Evolutionary conservation across 2,888 invertebrate genomes (phyloP), one percentile per base, ranked within the genome.

Genomic region (Cerastis leucographa): DNA sequence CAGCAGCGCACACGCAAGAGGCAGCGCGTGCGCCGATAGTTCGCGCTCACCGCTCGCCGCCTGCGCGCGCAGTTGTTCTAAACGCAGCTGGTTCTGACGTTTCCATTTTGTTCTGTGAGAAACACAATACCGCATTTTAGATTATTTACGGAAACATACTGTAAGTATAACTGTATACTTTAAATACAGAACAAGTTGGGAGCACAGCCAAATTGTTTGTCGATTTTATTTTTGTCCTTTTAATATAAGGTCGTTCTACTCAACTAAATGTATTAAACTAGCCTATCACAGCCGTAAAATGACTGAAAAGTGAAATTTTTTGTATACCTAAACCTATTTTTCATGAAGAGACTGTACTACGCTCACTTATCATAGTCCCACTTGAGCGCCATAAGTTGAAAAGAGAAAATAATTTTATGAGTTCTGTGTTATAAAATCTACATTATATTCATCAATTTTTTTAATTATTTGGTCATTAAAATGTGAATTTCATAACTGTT

Each of bases 51-150:
- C 98, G 68, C 97, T 97, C 19, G 98, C 97, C 44, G 98, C 98
- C 91, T 99, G 98, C 91, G 99, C 98, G 0, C 99, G 97, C 12
- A 99, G 94, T 91, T 99, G 99, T 91, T 99, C 99, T 74, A 99
- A 91, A 0, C 99, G 97, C 66, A 99, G 96, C 90, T 99, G 99
- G 93, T 99, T 99, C 92, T 98, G 98, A 0, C 98, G 97, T 95
- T 98, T 98, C 98, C 98, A 98, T 95, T 98, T 98, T 76, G 98
- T 98, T 93, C 98, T 98, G 80, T 19, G 14, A 59, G 54, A 76
- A 71, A 76, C 61, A 71, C 19, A 62, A 54, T 25, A 6, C 4
- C 29, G 1, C 5, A 46, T 54, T 64, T 75, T 35, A 64, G 35
- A 51, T 44, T 2, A 35, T 56, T 54, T 29, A 7, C 7, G n/a